Percentiles rank a stretch among this genome's conserved stretches.
phyloP scores from a whole-genome alignment of 2,113 vertebrate genomes.

The Panurus biarmicus region DNA sequence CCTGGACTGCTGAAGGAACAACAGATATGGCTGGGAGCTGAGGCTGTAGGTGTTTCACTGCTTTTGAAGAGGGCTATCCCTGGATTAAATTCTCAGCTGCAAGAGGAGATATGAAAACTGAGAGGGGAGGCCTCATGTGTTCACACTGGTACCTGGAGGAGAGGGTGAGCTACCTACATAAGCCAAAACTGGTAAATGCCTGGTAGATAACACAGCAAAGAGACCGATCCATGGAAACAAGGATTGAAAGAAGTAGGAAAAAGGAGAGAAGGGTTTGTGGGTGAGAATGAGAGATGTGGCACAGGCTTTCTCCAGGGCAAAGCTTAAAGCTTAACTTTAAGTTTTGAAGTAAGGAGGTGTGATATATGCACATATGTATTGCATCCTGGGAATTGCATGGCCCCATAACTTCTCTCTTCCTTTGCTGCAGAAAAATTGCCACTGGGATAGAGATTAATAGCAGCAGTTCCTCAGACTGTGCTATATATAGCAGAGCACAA shows the following conservation, averaged over 20 bases:
- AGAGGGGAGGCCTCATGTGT: rapidly evolving
- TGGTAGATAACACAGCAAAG: background rate
- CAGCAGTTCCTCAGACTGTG: background rate
- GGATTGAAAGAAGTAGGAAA: background rate
- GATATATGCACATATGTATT: background rate
- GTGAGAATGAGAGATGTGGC: background rate
- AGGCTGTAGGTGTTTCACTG: background rate
- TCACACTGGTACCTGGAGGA: background rate
- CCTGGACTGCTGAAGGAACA: background rate
- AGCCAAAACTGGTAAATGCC: background rate
- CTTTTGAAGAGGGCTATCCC: background rate
- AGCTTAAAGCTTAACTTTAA: background rate
- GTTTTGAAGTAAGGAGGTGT: background rate
- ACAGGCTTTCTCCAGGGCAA: background rate
- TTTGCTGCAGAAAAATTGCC: background rate
- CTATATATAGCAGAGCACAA: background rate
- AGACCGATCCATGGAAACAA: background rate
- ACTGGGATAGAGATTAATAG: background rate
- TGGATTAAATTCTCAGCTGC: background rate
- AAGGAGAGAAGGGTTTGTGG: background rate
- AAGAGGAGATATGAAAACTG: background rate
- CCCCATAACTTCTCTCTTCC: background rate
- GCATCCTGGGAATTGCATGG: background rate
- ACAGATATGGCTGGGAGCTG: background rate
- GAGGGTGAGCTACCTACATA: background rate